These are phyloP conservation scores for Hydropsyche tenuis DNA, from an alignment of 1,140 invertebrate genomes.

Conservation along the genomic window DNA sequence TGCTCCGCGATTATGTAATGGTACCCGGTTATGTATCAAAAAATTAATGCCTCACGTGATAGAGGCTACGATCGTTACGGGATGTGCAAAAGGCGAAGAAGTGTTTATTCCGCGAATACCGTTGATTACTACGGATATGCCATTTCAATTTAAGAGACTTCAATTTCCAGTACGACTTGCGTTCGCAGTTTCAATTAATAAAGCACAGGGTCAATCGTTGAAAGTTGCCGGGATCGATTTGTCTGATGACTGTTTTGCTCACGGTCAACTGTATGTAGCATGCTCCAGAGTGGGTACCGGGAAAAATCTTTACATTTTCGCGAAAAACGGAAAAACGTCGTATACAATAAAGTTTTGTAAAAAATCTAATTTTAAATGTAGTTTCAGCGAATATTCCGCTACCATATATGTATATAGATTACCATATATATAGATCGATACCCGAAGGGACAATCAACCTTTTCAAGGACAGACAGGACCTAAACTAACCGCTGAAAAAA, in stretches of 20 bases:
- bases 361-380: no score
- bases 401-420: no score
- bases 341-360: no score
- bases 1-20: slow-evolving; percentile 59
- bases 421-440: no score
- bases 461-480: slow-evolving; percentile 21
- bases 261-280: slow-evolving; percentile 34
- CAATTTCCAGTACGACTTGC: slow-evolving; percentile 58
- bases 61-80: slow-evolving; percentile 11
- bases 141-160: slow-evolving; percentile 58
- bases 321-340: no score
- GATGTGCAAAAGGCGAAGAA: slow-evolving; percentile 50
- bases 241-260: slow-evolving; percentile 52
- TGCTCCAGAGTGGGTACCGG: no score
- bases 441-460: slow-evolving; percentile 3
- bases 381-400: no score
- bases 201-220: slow-evolving; percentile 58
- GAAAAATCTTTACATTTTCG: no score
- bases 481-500: neutral
- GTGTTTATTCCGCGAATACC: slow-evolving; percentile 57
- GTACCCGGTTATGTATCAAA: slow-evolving; percentile 49
- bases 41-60: slow-evolving; percentile 2
- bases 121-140: slow-evolving; percentile 54
- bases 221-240: slow-evolving; percentile 52
- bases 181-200: slow-evolving; percentile 49